Percentiles rank a stretch among this genome's conserved stretches.
Evolutionary conservation across 2,113 vertebrate genomes (phyloP).

Genomic region (Sceloporus tristichus): DNA sequence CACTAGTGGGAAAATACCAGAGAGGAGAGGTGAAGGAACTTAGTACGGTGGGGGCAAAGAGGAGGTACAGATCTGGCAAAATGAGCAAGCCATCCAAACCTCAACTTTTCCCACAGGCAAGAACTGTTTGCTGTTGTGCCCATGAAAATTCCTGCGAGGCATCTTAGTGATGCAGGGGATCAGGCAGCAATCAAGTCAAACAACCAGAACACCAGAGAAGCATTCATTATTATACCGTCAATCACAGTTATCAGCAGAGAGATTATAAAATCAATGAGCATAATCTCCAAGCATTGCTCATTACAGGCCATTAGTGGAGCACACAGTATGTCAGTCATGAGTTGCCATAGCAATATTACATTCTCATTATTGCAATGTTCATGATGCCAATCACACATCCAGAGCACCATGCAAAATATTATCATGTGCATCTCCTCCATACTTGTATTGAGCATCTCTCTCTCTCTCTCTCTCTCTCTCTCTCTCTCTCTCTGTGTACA

Average conservation of each 20-base stretch:
- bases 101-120: neutral
- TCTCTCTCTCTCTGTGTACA: too few relatives aligned
- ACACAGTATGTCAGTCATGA: neutral
- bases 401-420: neutral
- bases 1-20: neutral
- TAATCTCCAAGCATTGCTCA: neutral
- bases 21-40: neutral
- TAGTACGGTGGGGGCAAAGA: neutral
- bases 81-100: neutral
- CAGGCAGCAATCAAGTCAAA: neutral
- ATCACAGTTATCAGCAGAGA: neutral
- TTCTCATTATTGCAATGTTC: constrained; percentile 11
- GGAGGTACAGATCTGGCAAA: neutral
- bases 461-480: neutral
- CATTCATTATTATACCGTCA: constrained; percentile 4
- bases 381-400: constrained; percentile 12
- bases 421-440: neutral
- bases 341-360: constrained; percentile 4
- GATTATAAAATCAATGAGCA: constrained; percentile 16
- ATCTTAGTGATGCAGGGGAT: neutral
- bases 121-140: neutral
- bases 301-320: constrained; percentile 7
- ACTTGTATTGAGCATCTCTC: neutral
- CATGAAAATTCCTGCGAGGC: neutral
- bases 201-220: neutral